Conservation (phyloP, 2,888 invertebrate species). For the Dolomedes plantarius region DNA sequence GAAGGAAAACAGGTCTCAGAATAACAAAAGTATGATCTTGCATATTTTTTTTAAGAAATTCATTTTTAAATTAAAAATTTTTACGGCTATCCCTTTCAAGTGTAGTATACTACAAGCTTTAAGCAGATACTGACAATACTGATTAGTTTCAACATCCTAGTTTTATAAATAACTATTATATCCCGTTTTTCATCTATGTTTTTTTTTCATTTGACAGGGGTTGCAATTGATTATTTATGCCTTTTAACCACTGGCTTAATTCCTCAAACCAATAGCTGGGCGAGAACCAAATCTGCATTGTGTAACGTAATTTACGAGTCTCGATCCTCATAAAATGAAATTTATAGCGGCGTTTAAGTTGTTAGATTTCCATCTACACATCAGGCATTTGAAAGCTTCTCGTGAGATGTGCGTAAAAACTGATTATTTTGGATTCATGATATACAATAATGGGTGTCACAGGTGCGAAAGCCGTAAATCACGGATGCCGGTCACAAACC, state of each 20-base stretch:
- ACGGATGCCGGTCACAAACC: background rate
- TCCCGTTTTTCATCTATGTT: too few species aligned
- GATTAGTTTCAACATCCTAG: too few species aligned
- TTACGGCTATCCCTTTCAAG: too few species aligned
- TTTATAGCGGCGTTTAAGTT: background rate
- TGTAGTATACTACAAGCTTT: too few species aligned
- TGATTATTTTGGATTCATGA: background rate
- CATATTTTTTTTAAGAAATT: too few species aligned
- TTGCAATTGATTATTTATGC: too few species aligned
- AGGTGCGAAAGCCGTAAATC: background rate
- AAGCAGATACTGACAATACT: too few species aligned
- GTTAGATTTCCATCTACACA: conserved; percentile 3
- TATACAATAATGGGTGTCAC: conserved; percentile 8
- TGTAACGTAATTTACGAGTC: background rate
- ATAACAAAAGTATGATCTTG: too few species aligned
- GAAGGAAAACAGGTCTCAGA: too few species aligned
- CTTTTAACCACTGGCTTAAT: background rate
- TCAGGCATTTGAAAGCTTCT: background rate
- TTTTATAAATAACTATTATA: too few species aligned
- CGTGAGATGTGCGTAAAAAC: background rate
- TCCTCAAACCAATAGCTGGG: background rate
- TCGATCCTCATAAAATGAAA: background rate
- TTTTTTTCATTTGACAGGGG: too few species aligned
- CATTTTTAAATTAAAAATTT: too few species aligned
- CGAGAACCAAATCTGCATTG: background rate